phyloP scores from a whole-genome alignment of 1,140 invertebrate genomes.

The Acyrthosiphon pisum region DNA sequence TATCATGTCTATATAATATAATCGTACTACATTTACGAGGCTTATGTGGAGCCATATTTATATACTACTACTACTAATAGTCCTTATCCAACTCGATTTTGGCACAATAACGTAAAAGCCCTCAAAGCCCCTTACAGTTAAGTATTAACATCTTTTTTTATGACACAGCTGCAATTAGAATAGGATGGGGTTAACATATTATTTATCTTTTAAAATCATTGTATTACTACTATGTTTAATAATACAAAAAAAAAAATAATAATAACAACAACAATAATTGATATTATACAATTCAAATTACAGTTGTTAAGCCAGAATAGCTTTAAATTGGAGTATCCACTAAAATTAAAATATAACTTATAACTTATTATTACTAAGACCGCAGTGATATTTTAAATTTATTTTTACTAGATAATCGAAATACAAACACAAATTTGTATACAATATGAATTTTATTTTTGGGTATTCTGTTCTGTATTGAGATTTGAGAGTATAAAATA shows the following conservation, averaged over 20 bases:
- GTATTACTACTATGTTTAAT: background rate
- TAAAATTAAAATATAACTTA: background rate
- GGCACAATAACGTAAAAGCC: slow-evolving; percentile 27
- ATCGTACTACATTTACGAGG: background rate
- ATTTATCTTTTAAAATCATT: background rate
- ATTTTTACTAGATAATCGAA: background rate
- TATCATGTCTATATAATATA: slow-evolving; percentile 2
- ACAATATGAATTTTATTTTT: no score
- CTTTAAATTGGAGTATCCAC: background rate
- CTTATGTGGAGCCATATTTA: background rate
- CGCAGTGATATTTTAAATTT: background rate
- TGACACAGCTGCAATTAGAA: background rate
- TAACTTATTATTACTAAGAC: background rate
- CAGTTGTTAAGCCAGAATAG: background rate
- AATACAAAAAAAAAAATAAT: no score
- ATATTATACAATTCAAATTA: background rate
- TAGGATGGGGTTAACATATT: background rate
- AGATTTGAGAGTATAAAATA: background rate
- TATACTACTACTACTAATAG: background rate
- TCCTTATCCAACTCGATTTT: background rate
- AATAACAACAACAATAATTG: background rate
- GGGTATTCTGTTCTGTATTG: background rate
- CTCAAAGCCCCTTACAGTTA: background rate
- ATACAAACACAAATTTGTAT: no score
- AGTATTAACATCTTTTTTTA: slow-evolving; percentile 7